Conservation (phyloP, 2,888 invertebrate genomes). For the Baronia brevicornis region DNA sequence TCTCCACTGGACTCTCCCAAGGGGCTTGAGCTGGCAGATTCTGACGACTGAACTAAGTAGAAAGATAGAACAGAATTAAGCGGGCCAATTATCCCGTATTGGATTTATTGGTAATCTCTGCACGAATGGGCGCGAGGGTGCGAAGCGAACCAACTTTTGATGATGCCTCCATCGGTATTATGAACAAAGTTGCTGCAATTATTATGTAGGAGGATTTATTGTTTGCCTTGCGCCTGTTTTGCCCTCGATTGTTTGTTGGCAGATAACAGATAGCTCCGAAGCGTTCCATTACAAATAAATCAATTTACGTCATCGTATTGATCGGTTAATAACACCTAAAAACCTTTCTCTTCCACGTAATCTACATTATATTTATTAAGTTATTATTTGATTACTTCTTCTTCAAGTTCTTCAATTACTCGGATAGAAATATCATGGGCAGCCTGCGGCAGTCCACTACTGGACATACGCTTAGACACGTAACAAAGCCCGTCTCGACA, state of each 20-base stretch:
- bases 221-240: conserved; percentile 62
- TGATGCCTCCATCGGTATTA: conserved; percentile 72
- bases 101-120: conserved; percentile 77
- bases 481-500: no score
- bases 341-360: not conserved
- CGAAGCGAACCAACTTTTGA: conserved; percentile 73
- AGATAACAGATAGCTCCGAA: conserved; percentile 60
- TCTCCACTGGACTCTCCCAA: conserved; percentile 64
- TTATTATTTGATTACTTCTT: no score
- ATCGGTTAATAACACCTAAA: not conserved
- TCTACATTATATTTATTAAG: not conserved
- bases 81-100: conserved; percentile 76
- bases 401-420: conserved; percentile 8
- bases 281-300: conserved; percentile 60
- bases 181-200: conserved; percentile 75
- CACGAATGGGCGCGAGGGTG: conserved; percentile 75
- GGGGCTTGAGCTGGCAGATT: conserved; percentile 74
- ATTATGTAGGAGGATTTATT: conserved; percentile 73
- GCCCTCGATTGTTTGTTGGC: conserved; percentile 54
- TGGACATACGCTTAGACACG: no score
- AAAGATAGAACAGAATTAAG: conserved; percentile 76
- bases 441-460: no score
- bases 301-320: conserved; percentile 33
- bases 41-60: conserved; percentile 76
- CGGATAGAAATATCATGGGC: no score